A percentile compares a stretch with the other conserved stretches of the same genome.
These are phyloP conservation scores for Gnatocerus cornutus DNA, from an alignment of 2,888 invertebrate genomes.

Conservation along the genomic window DNA sequence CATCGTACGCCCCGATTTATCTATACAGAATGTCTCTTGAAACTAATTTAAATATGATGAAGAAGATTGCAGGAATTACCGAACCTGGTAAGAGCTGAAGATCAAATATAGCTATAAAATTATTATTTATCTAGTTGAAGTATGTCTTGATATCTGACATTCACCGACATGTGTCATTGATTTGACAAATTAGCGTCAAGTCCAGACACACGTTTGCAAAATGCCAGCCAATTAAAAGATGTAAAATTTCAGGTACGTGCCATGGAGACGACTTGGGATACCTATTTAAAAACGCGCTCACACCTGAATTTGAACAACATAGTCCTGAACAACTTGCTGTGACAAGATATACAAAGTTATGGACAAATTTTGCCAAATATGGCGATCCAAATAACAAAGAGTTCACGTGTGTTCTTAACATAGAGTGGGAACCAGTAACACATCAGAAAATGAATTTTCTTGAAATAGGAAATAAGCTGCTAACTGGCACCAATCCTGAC, in stretches of 20 bases:
- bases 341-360: slow-evolving; percentile 58
- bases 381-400: slow-evolving; percentile 55
- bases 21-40: slow-evolving; percentile 57
- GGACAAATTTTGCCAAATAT: slow-evolving; percentile 63
- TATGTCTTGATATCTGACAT: too few relatives aligned
- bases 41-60: slow-evolving; percentile 54
- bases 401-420: slow-evolving; percentile 33
- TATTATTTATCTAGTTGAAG: not conserved
- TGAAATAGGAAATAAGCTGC: slow-evolving; percentile 40
- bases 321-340: slow-evolving; percentile 58
- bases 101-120: not conserved
- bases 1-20: slow-evolving; percentile 54
- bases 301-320: slow-evolving; percentile 53
- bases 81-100: slow-evolving; percentile 42
- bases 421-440: slow-evolving; percentile 45
- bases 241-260: slow-evolving; percentile 50
- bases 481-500: slow-evolving; percentile 33
- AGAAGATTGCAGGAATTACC: slow-evolving; percentile 47
- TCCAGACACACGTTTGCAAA: too few relatives aligned
- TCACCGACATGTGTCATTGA: too few relatives aligned
- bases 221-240: not conserved
- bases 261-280: slow-evolving; percentile 61
- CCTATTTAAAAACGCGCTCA: slow-evolving; percentile 54
- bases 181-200: not conserved
- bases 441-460: slow-evolving; percentile 34